A percentile compares a stretch with the other conserved stretches of the same genome.
phyloP scores from a whole-genome alignment of 2,888 invertebrate genomes.

The Atethmia centrago region DNA sequence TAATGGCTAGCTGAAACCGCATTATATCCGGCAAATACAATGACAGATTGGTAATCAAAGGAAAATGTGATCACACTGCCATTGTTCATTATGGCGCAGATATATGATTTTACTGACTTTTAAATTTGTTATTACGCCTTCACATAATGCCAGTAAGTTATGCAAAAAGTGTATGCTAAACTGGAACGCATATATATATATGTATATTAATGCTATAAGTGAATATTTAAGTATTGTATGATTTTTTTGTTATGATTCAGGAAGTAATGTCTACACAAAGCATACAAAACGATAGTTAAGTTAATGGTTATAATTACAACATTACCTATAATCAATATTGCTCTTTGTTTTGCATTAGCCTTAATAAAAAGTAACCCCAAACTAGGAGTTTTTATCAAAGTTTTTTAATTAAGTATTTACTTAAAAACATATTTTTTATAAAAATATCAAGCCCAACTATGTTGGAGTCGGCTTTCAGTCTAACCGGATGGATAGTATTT shows the following conservation, averaged over 20 bases:
- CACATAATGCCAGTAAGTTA: no score
- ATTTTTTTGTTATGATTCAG: no score
- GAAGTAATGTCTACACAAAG: no score
- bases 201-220: no score
- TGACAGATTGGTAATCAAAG: slow-evolving; percentile 18
- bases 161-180: no score
- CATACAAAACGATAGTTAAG: no score
- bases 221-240: no score
- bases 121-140: no score
- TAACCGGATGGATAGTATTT: no score
- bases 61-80: slow-evolving; percentile 14
- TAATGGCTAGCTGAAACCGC: slow-evolving; percentile 6
- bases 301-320: background rate
- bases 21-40: slow-evolving; percentile 6
- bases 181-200: no score
- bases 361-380: background rate
- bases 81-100: slow-evolving; percentile 24
- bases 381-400: background rate
- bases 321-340: background rate
- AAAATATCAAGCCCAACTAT: background rate
- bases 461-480: no score
- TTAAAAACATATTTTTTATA: background rate
- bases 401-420: background rate
- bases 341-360: background rate
- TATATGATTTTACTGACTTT: no score